phyloP scores from a whole-genome alignment of 2,888 invertebrate species.

The Yponomeuta plumbellus region DNA sequence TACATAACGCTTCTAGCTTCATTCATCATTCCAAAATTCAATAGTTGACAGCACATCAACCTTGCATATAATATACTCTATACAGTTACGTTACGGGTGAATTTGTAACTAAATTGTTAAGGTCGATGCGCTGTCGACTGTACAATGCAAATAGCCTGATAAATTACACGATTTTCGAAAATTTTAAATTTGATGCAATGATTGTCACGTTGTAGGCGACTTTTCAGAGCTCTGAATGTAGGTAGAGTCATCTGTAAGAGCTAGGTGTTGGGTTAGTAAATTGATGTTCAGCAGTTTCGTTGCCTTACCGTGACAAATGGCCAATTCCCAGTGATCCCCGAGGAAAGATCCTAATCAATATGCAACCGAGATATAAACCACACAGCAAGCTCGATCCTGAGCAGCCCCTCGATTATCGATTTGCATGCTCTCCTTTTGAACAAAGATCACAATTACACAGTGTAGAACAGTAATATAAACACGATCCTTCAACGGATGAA shows the following conservation, averaged over 20 bases:
- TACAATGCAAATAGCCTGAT: not conserved
- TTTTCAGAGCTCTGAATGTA: not conserved
- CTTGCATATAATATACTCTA: not conserved
- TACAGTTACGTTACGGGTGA: too few relatives aligned
- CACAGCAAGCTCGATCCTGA: slow-evolving; percentile 53
- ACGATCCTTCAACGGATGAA: slow-evolving; percentile 46
- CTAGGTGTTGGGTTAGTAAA: not conserved
- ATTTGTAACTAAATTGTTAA: too few relatives aligned
- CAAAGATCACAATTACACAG: slow-evolving; percentile 55
- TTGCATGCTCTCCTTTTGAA: slow-evolving; percentile 58
- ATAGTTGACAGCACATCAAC: not conserved
- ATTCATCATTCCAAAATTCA: not conserved
- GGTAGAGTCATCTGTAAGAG: not conserved
- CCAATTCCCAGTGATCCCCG: slow-evolving; percentile 48
- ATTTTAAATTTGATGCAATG: not conserved
- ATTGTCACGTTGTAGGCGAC: not conserved
- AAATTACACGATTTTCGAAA: not conserved
- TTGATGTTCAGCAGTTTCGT: not conserved
- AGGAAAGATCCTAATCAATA: slow-evolving; percentile 61
- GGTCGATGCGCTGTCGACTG: too few relatives aligned
- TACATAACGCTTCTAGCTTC: not conserved
- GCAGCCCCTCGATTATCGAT: slow-evolving; percentile 64
- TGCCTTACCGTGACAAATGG: slow-evolving; percentile 52
- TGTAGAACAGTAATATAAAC: slow-evolving; percentile 46
- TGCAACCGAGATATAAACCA: slow-evolving; percentile 59